Base-by-base conservation (phyloP, 2,797 vertebrate genomes). In the Enteromius trimaculatus region DNA sequence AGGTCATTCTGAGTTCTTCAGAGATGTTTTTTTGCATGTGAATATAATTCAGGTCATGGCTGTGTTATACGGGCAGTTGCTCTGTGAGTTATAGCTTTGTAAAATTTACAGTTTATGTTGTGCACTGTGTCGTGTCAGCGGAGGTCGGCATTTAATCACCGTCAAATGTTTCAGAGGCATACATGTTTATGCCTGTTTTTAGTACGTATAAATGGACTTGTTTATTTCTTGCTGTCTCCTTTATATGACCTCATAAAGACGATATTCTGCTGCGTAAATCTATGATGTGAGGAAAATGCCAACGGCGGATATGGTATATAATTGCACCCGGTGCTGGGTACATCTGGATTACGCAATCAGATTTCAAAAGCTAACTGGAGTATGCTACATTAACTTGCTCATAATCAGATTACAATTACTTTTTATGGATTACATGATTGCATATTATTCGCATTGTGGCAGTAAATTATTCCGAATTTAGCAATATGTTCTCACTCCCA, bases 141-240 rank as follows among this genome's bases (percentile, higher is more conserved):
- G 60, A 79, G 42, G 75, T 69, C 71, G 29, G 77, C 23, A 53
- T 85, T 86, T 71, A 69, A 72, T 88, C 80, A 77, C 44, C 34
- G 58, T 37, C 81, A 77, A 70, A 42, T 29, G 23, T 86, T 82
- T 72, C 49, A 77, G 82, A 81, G 77, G 65, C 60, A 76, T 65
- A 44, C 42, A 70, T 83, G 82, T 88, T 86, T 85, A 85, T 74
- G 77, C 16, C 71, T 84, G 80, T 74, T 80, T 86, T 84, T 80
- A 88, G 83, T 78, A 80, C 77, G 21, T 80, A 83, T 83, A 86
- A 86, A 85, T 79, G 29, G 83, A 69, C 86, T 51, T 86, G 83
- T 86, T 87, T 85, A 87, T 83, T 84, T 87, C 84, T 75, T 19
- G 62, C 85, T 34, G 60, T 84, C 82, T 86, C 74, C 10, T 71